A percentile compares a stretch with the other conserved stretches of the same genome.
phyloP scores from a whole-genome alignment of 2,888 invertebrate species.

The Nephrocerus scutellatus region DNA sequence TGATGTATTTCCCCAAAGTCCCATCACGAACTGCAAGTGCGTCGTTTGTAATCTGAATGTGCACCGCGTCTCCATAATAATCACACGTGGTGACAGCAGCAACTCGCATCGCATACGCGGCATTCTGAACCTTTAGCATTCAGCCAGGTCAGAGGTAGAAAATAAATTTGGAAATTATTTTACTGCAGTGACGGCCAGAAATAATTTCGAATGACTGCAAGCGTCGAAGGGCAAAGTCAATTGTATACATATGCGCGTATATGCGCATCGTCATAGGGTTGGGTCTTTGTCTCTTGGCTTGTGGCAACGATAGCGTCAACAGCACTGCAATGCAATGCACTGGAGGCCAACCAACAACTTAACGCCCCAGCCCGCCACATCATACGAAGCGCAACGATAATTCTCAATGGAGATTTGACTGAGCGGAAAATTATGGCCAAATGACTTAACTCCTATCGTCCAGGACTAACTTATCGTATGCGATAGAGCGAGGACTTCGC shows the following conservation, averaged over 20 bases:
- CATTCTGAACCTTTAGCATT: slow-evolving; percentile 24
- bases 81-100: slow-evolving; percentile 6
- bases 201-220: slow-evolving; percentile 28
- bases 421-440: no score
- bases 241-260: background rate
- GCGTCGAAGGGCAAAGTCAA: background rate
- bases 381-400: no score
- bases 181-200: slow-evolving; percentile 25
- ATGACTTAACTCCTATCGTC: no score
- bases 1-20: slow-evolving; percentile 43
- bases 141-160: slow-evolving; percentile 43
- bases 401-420: no score
- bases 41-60: slow-evolving; percentile 26
- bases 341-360: no score
- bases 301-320: no score
- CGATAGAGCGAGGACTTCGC: no score
- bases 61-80: slow-evolving; percentile 24
- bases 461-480: no score
- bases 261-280: background rate
- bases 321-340: no score
- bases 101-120: no score
- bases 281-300: background rate
- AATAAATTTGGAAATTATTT: slow-evolving; percentile 46
- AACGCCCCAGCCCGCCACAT: no score
- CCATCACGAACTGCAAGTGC: slow-evolving; percentile 35